phyloP scores from a whole-genome alignment of 2,888 invertebrate genomes.

The Congeria kusceri region DNA sequence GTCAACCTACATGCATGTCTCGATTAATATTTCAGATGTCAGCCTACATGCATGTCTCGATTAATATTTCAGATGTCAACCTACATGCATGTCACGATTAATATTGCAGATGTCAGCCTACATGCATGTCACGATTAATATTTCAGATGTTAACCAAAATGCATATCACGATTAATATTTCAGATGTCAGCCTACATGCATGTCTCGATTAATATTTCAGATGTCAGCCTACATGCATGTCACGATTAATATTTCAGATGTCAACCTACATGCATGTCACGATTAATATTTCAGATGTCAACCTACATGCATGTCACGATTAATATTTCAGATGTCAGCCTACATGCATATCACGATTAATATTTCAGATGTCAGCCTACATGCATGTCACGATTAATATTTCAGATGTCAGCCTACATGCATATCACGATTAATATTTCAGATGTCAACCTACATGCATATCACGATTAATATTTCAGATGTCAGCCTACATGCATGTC shows the following conservation, averaged over 20 bases:
- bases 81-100: slow-evolving; percentile 18
- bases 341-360: slow-evolving; percentile 18
- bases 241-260: slow-evolving; percentile 7
- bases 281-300: slow-evolving; percentile 1
- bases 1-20: slow-evolving; percentile 5
- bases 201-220: slow-evolving; percentile 12
- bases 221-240: slow-evolving; percentile 8
- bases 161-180: slow-evolving; percentile 14
- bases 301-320: slow-evolving; percentile 19
- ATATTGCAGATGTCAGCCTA: slow-evolving; percentile 1
- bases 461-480: slow-evolving; percentile 12
- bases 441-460: slow-evolving; percentile 11
- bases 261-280: slow-evolving; percentile 11
- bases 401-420: slow-evolving; percentile 10
- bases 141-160: slow-evolving; percentile 6
- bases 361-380: slow-evolving; percentile 5
- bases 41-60: slow-evolving; percentile 13
- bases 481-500: slow-evolving; percentile 6
- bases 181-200: slow-evolving; percentile 11
- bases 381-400: slow-evolving; percentile 17
- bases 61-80: neutral
- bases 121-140: slow-evolving; percentile 14
- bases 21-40: slow-evolving; percentile 7
- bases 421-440: slow-evolving; percentile 14
- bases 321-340: neutral